Evolutionary conservation across 1,140 invertebrate species (phyloP).

Genomic region (Spodoptera frugiperda): DNA sequence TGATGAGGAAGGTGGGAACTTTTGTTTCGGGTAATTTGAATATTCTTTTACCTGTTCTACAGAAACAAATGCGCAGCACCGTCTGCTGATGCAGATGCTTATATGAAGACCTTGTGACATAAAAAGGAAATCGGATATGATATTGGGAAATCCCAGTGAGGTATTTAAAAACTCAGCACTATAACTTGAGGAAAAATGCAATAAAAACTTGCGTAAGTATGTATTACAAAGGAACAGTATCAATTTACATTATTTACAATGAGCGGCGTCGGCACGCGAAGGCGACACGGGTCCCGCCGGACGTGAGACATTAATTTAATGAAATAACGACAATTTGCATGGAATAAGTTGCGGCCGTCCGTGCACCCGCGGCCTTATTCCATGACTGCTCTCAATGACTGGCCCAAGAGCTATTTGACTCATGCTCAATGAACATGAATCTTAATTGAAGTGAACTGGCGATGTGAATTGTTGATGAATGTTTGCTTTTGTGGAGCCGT

Average conservation of each 20-base stretch:
- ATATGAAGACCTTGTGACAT: not conserved
- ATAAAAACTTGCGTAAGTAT: conserved; percentile 28
- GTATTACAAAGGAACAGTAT: conserved; percentile 32
- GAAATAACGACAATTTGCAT: conserved; percentile 76
- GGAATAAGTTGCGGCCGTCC: conserved; percentile 57
- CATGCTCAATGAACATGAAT: conserved; percentile 78
- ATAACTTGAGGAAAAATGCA: conserved; percentile 19
- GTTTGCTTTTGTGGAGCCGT: conserved; percentile 40
- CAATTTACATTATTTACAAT: conserved; percentile 49
- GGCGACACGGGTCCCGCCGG: conserved; percentile 63
- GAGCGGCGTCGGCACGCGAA: conserved; percentile 54
- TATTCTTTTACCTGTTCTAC: not conserved
- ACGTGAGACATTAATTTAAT: conserved; percentile 74
- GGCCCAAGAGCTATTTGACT: conserved; percentile 63
- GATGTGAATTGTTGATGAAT: conserved; percentile 47
- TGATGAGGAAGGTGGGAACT: not conserved
- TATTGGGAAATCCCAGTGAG: not conserved
- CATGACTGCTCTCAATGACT: conserved; percentile 73
- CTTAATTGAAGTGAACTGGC: conserved; percentile 71
- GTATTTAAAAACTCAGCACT: not conserved
- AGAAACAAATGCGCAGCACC: not conserved
- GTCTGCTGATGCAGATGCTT: too few species aligned
- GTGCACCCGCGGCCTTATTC: conserved; percentile 43
- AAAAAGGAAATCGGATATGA: not conserved
- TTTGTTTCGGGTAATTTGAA: too few species aligned